phyloP scores from a whole-genome alignment of 2,113 vertebrate species.

The Rutilus rutilus region DNA sequence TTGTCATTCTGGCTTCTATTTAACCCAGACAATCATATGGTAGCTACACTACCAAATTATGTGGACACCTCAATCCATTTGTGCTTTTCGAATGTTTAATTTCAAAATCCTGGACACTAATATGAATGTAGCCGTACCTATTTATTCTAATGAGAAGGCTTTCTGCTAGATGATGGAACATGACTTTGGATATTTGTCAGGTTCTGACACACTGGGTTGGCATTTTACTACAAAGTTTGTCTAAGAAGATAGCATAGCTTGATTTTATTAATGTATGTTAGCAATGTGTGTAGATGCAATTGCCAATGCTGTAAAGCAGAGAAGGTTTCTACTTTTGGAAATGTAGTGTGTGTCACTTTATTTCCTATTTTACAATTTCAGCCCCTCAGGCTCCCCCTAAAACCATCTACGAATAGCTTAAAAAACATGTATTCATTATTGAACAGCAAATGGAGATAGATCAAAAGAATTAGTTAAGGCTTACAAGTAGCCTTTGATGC shows the following conservation, averaged over 20 bases:
- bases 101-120: neutral
- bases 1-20: no score
- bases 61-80: no score
- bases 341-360: neutral
- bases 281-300: neutral
- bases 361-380: neutral
- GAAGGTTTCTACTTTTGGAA: neutral
- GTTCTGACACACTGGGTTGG: neutral
- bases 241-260: neutral
- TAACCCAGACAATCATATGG: no score
- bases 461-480: neutral
- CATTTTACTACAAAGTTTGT: neutral
- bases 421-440: neutral
- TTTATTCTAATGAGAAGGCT: neutral
- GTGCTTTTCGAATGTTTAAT: no score
- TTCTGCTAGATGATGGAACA: neutral
- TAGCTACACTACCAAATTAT: no score
- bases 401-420: neutral
- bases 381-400: neutral
- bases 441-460: neutral
- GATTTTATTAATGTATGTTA: neutral
- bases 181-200: neutral
- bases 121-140: neutral
- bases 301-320: neutral
- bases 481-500: neutral